Evolutionary conservation across 2,888 invertebrate genomes (phyloP).

Genomic region (Dioctria rufipes): DNA sequence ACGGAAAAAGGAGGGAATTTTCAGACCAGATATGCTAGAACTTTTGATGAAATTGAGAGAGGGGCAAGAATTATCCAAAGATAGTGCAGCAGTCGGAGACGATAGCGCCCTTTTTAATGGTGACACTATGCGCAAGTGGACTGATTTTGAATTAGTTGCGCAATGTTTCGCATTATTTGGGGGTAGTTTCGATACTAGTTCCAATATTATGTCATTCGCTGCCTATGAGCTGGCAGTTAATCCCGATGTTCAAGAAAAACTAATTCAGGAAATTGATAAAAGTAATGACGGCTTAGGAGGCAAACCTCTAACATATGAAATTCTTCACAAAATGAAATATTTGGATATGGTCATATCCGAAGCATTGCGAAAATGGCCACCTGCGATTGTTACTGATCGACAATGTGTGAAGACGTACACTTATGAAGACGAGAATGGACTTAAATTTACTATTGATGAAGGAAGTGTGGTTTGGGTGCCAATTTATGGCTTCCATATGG

Average conservation of each 20-base stretch:
- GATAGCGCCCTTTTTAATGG: background rate
- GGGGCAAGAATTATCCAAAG: slow-evolving; percentile 65
- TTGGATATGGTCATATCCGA: slow-evolving; percentile 75
- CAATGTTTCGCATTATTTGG: slow-evolving; percentile 75
- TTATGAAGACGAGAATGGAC: slow-evolving; percentile 64
- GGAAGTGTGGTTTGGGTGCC: slow-evolving; percentile 68
- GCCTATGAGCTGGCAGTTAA: slow-evolving; percentile 75
- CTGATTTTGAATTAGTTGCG: slow-evolving; percentile 74
- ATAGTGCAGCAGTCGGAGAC: slow-evolving; percentile 55
- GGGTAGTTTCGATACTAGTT: slow-evolving; percentile 76
- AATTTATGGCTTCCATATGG: slow-evolving; percentile 72
- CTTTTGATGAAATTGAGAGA: slow-evolving; percentile 68
- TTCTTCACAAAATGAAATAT: slow-evolving; percentile 75
- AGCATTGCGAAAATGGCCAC: slow-evolving; percentile 73
- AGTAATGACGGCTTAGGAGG: slow-evolving; percentile 69
- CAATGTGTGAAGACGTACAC: slow-evolving; percentile 73
- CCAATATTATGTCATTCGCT: slow-evolving; percentile 72
- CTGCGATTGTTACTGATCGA: slow-evolving; percentile 71
- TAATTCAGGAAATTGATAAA: slow-evolving; percentile 69
- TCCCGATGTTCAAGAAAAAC: slow-evolving; percentile 74
- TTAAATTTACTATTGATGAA: slow-evolving; percentile 64
- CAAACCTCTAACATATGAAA: slow-evolving; percentile 74
- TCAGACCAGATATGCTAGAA: slow-evolving; percentile 74
- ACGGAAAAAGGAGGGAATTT: slow-evolving; percentile 71
- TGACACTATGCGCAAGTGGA: slow-evolving; percentile 64